Evolutionary conservation across 1,140 invertebrate genomes (phyloP), one percentile per base, ranked within the genome.

Genomic region (Hormaphis cornu): DNA sequence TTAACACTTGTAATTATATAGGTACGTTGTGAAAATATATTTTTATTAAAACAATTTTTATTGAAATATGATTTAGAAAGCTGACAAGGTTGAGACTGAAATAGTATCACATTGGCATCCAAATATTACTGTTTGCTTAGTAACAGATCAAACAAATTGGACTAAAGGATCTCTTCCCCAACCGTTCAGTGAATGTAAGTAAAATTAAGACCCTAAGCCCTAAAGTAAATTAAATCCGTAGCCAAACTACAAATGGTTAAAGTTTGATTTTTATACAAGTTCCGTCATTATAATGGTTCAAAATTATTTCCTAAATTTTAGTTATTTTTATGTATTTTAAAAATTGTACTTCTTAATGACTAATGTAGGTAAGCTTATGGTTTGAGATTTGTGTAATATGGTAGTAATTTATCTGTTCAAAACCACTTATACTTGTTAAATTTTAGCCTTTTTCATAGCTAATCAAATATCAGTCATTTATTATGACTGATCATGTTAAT

Each of bases 81-180:
- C 89, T 9, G 87, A 92, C 78, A 84, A 85, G 71, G 84, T 91
- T 77, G 85, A 89, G 75, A 84, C 86, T 74, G 91, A 96, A 81
- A 90, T 98, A 71, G 79, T 98, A 0, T 97, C 95, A 16, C 95
- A 98, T 79, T 99, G 96, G 96, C 97, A 99, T 85, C 94, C 95
- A 1, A 99, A 99, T 83, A 78, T 99, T 71, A 99, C 97, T 0
- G 83, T 99, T 28, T 98, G 97, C 80, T 77, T 98, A 40, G 86
- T 99, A 24, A 89, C 89, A 71, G 97, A 99, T 80, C 91, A 95
- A 78, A 97, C 95, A 0, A 86, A 87, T 72, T 99, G 96, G 96
- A 84, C 89, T 10, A 84, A 85, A 75, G 94, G 92, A 72, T 87
- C 83, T 75, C 86, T 98, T 10, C 95, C 95, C 7, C 83, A 88